Evolutionary conservation across 1,140 invertebrate species (phyloP).

Genomic region (Saccostrea cuccullata): DNA sequence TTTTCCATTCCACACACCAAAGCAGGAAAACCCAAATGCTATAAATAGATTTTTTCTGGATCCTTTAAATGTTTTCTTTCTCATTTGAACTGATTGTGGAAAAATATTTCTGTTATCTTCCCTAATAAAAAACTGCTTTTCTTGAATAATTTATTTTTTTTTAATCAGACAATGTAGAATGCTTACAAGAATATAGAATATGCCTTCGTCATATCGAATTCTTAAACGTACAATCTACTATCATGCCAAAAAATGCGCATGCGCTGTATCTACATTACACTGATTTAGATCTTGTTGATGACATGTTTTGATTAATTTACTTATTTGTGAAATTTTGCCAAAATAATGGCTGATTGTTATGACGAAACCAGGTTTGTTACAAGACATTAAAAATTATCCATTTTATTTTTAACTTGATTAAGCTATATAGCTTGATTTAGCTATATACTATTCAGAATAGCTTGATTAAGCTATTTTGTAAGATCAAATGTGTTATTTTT

Average conservation of each 20-base stretch:
- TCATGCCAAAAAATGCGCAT: neutral
- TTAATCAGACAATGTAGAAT: no score
- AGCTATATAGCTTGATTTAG: no score
- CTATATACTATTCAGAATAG: no score
- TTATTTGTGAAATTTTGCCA: neutral
- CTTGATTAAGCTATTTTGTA: no score
- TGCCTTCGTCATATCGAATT: neutral
- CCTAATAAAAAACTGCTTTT: no score
- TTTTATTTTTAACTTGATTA: no score
- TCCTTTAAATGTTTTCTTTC: neutral
- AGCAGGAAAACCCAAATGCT: neutral
- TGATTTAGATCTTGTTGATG: neutral
- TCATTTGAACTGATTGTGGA: no score
- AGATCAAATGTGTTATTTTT: no score
- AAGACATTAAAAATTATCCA: no score
- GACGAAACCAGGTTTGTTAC: neutral
- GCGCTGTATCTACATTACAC: slow-evolving; percentile 15
- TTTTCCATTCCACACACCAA: no score
- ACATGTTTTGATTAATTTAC: neutral
- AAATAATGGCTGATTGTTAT: neutral
- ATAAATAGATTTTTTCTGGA: neutral
- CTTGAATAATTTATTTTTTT: no score
- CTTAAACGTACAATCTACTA: neutral
- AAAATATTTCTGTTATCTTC: no score
- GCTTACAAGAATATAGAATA: neutral